Evolutionary conservation across 2,888 invertebrate species (phyloP), one percentile per base, ranked within the genome.

Genomic region (Ferrisia virgata): DNA sequence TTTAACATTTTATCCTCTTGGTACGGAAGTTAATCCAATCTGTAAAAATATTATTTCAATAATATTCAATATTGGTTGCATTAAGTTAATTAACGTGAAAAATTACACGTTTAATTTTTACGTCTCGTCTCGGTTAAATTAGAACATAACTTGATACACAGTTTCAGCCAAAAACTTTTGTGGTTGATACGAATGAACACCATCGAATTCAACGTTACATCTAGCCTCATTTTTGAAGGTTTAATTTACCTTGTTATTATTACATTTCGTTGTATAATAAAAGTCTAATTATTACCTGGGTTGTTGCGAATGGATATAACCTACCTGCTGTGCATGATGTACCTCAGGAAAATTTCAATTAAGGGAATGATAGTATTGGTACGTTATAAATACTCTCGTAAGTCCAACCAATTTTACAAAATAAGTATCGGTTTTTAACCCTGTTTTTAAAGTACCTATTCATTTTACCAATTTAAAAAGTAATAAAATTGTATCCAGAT

Each of bases 21-120:
- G 84, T 13, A 84, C 79, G 15, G 79, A 79, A 22, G 84, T 79
- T 39, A 84, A 43, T 15, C 84, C 84, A n/a, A 81, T 81, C 81
- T 81, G 81, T 33, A 81, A 81, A 58, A 36, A 81, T 15, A 64
- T 9, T 4, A 64, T 13, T 31, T 6, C 9, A 53, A 53, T n/a
- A n/a, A n/a, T n/a, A n/a, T 11, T 11, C 43, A 43, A 43, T 43
- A 11, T 36, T 36, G 31, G 72, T 15, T 0, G 22, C 5, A n/a
- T 31, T 72, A 31, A 72, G 9, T 9, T 53, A 53, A 22, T 22
- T 53, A 22, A 6, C 22, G 22, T 53, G 53, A 22, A 53, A 53
- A 72, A 36, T 36, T 22, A 72, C 72, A 18, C 31, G 72, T 36
- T 72, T 72, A 36, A 72, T 72, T 72, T 72, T 53, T 18, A 36